Base-by-base conservation (phyloP, 2,888 invertebrate genomes). In the Dione juno region DNA sequence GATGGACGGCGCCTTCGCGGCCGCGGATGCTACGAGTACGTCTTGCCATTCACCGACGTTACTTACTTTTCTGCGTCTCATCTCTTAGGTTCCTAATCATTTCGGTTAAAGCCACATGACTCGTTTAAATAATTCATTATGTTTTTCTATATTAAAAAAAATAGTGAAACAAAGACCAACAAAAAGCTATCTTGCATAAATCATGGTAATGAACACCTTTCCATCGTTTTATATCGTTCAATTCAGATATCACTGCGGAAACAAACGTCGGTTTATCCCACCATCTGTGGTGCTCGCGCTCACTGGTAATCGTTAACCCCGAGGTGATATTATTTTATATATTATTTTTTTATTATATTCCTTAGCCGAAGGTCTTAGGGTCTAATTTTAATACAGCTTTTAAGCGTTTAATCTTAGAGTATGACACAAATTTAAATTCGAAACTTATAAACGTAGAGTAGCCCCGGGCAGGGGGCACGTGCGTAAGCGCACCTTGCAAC, bases 211-310 rank as follows among this genome's bases (percentile, higher is more conserved):
- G 92, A 92, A 88, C 92, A 92, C 92, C 92, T 93, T 93, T 92
- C 88, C 86, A 90, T 87, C 85, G 86, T 89, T 89, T 90, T 88
- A 90, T 92, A 89, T 90, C 88, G 89, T 90, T 92, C 91, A 92
- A 93, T 92, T 93, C 92, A 92, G 92, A 93, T 92, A 93, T 93
- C 92, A 93, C 90, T 92, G 92, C 92, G 93, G 93, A 93, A 92
- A 92, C 92, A 92, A 92, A 92, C 91, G 92, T 93, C 92, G 88
- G 91, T 88, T 92, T 91, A 91, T 92, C 89, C 90, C 80, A 82
- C 90, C 92, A 93, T 93, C 93, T 92, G 91, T 87, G 88, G 88
- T 86, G 89, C 90, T 89, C 87, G 90, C 89, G 91, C 90, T 84
- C 92, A 84, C 90, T 88, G 89, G 92, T 90, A 90, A 93, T 92